Conservation (phyloP, 2,797 vertebrate genomes). For the Oceanodroma leucorhoa region DNA sequence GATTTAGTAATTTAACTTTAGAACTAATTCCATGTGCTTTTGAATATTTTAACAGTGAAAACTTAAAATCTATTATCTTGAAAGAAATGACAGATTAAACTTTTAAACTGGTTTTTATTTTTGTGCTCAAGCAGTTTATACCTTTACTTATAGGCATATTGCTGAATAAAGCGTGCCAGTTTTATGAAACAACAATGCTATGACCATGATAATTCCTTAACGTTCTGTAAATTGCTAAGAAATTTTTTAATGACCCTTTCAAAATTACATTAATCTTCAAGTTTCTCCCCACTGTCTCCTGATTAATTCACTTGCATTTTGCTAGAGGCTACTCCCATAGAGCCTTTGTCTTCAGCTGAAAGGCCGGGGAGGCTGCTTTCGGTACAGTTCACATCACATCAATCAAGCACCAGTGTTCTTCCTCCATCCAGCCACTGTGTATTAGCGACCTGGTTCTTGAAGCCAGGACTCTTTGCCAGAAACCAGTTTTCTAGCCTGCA, state of each 20-base stretch:
- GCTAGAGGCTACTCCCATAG: background rate
- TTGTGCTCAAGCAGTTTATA: background rate
- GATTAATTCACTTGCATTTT: background rate
- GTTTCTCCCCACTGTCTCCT: background rate
- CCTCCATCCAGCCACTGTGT: background rate
- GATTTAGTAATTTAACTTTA: constrained; percentile 29
- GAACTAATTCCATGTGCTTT: background rate
- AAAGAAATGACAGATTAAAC: background rate
- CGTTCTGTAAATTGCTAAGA: background rate
- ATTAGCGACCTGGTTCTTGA: background rate
- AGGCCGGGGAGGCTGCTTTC: background rate
- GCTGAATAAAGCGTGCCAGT: background rate
- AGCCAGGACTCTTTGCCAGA: background rate
- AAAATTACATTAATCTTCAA: background rate
- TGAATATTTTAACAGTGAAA: constrained; percentile 29
- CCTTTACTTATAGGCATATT: background rate
- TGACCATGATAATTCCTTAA: background rate
- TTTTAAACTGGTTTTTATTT: background rate
- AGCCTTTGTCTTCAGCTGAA: background rate
- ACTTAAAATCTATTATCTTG: background rate
- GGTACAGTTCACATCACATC: background rate
- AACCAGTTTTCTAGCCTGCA: background rate
- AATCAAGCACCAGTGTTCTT: background rate
- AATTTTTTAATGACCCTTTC: background rate
- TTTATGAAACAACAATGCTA: background rate